Conservation (phyloP, 2,888 invertebrate species). For the Brachyptera putata region DNA sequence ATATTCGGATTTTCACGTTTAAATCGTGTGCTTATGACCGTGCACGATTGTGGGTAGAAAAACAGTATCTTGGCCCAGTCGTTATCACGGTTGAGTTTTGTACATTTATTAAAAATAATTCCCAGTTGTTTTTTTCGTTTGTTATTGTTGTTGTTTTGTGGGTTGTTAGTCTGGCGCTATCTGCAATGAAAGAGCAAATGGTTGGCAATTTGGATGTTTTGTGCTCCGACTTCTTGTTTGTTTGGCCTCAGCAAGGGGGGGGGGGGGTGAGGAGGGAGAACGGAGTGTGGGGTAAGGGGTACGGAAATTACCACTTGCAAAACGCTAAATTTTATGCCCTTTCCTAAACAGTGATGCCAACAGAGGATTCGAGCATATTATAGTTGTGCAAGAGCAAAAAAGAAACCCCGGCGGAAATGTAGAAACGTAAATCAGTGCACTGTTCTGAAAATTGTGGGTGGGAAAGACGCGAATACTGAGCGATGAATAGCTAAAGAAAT, state of each 20-base stretch:
- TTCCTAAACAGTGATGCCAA: slow-evolving; percentile 29
- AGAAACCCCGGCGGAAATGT: slow-evolving; percentile 26
- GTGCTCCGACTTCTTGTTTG: slow-evolving; percentile 27
- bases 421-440: slow-evolving; percentile 8
- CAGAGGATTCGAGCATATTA: slow-evolving; percentile 25
- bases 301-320: slow-evolving; percentile 32
- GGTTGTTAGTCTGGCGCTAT: slow-evolving; percentile 4
- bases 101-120: slow-evolving; percentile 23
- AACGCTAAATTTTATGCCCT: slow-evolving; percentile 30
- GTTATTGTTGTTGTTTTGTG: slow-evolving; percentile 26
- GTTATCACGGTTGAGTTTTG: not conserved
- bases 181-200: slow-evolving; percentile 24
- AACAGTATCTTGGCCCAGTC: too few relatives aligned
- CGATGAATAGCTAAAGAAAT: not conserved
- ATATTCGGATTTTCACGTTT: slow-evolving; percentile 20
- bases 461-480: not conserved
- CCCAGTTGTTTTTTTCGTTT: slow-evolving; percentile 3
- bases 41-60: not conserved
- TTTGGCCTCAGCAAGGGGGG: slow-evolving; percentile 18
- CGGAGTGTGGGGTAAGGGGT: slow-evolving; percentile 11
- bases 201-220: slow-evolving; percentile 31
- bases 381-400: slow-evolving; percentile 21
- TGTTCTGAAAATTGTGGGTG: not conserved
- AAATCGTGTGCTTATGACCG: slow-evolving; percentile 21
- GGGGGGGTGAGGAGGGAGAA: not conserved